Base-by-base conservation (phyloP, 2,888 invertebrate species). In the Drosophila nr. perissopoda region DNA sequence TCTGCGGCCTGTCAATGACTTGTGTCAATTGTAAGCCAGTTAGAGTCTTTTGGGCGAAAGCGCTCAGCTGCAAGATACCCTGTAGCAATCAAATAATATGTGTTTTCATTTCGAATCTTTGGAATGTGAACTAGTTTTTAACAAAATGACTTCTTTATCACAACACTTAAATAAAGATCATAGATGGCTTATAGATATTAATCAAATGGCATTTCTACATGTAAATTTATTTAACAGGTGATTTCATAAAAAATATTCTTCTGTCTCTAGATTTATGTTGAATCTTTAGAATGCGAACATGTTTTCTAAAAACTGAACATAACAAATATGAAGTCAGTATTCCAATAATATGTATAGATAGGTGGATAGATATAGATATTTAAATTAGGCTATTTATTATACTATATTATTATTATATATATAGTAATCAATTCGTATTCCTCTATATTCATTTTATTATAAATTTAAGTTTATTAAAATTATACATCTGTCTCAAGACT, bases 11-110 rank as follows among this genome's bases (percentile, higher is more conserved):
- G 63, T 36, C 60, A 29, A 60, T 57, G 52, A 42, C 21, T 25
- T 52, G 69, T 73, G 72, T 60, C 87, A 87, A 84, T 78, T 74
- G 56, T 49, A 38, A 80, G 21, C 21, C 6, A 1, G 11, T 11
- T 4, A 13, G 33, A 25, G 27, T 3, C 16, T 6, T 34, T 25
- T 2, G 2, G 34, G 4, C 25, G 8, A 51, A 25, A 25, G 1
- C 18, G 10, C 18, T 5, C 1, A 11, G 29, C 57, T 7, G 2
- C 0, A 1, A 51, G 11, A 68, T 58, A 49, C 38, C 29, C 57
- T 63, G 4, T 51, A n/a, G n/a, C 18, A 65, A 13, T 5, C 4
- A 31, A 29, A 1, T 18, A 54, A 16, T 54, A 2, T 5, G 8
- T 8, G 31, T 16, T n/a, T 4, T 33, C 0, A 31, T 21, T 34